Conservation (phyloP, 2,797 vertebrate genomes). For the Liasis olivaceus region DNA sequence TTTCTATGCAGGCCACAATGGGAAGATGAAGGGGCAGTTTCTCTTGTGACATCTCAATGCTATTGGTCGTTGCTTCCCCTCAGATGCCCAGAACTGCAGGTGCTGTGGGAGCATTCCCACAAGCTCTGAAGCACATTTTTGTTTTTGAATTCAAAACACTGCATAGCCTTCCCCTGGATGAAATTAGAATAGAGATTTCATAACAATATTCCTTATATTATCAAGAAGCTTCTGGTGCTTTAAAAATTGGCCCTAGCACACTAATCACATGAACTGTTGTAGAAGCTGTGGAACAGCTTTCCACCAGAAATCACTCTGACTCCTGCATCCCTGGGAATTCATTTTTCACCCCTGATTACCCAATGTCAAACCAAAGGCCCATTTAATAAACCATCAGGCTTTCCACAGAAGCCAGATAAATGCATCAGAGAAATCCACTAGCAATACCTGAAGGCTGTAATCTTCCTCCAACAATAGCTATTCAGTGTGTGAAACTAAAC, state of each 20-base stretch:
- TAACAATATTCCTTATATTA: neutral
- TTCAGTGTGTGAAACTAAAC: neutral
- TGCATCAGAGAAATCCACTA: neutral
- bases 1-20: neutral
- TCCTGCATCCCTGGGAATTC: neutral
- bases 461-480: neutral
- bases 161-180: neutral
- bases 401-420: neutral
- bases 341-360: neutral
- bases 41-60: neutral
- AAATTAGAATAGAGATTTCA: neutral
- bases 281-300: neutral
- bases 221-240: neutral
- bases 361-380: neutral
- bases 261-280: neutral
- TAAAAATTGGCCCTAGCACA: neutral
- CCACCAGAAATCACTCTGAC: neutral
- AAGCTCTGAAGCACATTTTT: neutral
- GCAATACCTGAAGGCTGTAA: neutral
- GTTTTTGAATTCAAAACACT: neutral
- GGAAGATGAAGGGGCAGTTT: neutral
- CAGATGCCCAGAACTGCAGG: neutral
- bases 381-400: neutral
- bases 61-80: neutral
- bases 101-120: neutral